Evolutionary conservation across 2,888 invertebrate genomes (phyloP).

Genomic region (Rotaria macrura): DNA sequence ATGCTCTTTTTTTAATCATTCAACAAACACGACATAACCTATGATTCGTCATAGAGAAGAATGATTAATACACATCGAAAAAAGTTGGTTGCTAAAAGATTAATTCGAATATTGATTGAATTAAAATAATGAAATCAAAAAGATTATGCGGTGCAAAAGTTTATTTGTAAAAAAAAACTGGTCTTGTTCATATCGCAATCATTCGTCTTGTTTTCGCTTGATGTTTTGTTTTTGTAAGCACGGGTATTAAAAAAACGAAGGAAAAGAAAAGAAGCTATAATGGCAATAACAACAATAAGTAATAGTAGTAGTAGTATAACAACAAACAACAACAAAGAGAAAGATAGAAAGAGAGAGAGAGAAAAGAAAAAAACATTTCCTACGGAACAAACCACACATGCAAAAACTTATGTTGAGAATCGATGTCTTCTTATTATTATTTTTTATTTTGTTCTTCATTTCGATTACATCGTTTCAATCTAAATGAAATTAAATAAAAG

Average conservation of each 20-base stretch:
- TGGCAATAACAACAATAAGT: neutral
- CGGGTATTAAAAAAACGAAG: neutral
- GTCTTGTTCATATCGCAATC: neutral
- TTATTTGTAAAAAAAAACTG: neutral
- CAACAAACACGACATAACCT: too few species aligned
- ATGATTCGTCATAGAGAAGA: too few species aligned
- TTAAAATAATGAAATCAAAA: neutral
- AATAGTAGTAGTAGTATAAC: neutral
- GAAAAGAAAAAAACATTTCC: neutral
- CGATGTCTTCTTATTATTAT: neutral
- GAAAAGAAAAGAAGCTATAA: neutral
- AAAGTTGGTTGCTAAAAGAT: too few species aligned
- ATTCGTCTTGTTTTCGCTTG: neutral
- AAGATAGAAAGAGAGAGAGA: too few species aligned
- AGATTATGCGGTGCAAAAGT: neutral
- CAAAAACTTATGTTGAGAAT: neutral
- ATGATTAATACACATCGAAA: too few species aligned
- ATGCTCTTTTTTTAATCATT: too few species aligned
- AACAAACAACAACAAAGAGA: neutral
- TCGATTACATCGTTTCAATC: constrained; percentile 10
- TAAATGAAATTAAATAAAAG: neutral
- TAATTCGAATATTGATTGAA: neutral
- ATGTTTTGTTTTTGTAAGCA: neutral
- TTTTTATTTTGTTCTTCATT: too few species aligned
- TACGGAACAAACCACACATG: neutral